Evolutionary conservation across 2,888 invertebrate genomes (phyloP).

Genomic region (Ormyrus rosae): DNA sequence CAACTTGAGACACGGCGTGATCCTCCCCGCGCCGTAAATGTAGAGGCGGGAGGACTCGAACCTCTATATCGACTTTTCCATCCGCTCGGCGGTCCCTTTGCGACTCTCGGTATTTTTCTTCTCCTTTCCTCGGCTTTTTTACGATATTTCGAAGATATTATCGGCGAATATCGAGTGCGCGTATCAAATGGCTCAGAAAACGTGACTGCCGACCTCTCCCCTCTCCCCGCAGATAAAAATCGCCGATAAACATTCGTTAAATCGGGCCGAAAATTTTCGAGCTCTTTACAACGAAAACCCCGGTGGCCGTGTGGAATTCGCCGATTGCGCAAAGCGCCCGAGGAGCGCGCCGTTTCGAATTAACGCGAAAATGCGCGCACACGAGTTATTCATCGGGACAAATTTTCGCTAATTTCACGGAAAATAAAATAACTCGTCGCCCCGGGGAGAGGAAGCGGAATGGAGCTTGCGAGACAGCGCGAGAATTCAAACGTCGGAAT

Average conservation of each 20-base stretch:
- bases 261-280: too few species aligned
- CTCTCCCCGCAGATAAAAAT: background rate
- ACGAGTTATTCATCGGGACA: too few species aligned
- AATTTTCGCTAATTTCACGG: slow-evolving; percentile 21
- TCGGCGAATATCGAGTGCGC: slow-evolving; percentile 25
- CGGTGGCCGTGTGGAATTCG: too few species aligned
- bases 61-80: slow-evolving; percentile 21
- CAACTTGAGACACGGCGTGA: slow-evolving; percentile 8
- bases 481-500: slow-evolving; percentile 29
- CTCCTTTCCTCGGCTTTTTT: background rate
- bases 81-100: slow-evolving; percentile 6
- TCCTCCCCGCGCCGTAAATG: background rate
- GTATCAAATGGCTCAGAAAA: too few species aligned
- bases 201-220: background rate
- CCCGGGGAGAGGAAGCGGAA: background rate
- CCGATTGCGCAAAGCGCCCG: background rate
- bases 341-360: too few species aligned
- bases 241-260: too few species aligned
- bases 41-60: background rate
- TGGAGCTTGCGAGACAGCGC: background rate
- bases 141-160: slow-evolving; percentile 23
- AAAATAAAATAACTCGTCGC: slow-evolving; percentile 27
- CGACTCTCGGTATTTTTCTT: background rate
- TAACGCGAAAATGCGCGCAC: too few species aligned
- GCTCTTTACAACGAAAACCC: too few species aligned